Evolutionary conservation across 2,113 vertebrate genomes (phyloP), one percentile per base, ranked within the genome.

Genomic region (Lota lota): DNA sequence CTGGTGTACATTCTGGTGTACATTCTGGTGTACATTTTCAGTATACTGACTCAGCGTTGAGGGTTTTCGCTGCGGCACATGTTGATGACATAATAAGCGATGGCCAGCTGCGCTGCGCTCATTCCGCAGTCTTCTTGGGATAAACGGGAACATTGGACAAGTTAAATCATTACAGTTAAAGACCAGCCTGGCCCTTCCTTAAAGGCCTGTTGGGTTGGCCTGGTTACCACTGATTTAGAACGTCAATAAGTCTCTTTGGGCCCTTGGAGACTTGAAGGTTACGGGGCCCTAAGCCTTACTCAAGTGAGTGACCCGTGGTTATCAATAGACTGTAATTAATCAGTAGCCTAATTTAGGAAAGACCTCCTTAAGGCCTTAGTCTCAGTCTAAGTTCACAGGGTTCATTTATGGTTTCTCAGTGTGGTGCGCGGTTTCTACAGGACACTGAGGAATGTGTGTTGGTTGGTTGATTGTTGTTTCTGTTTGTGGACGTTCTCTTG

Each of bases 401-500:
- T 33, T 33, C 28, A 33, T 3, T 33, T 33, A 4, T 33, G 28
- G 28, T 33, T 33, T 33, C 28, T 33, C 3, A 33, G 28, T 33
- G 28, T 33, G 7, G 58, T 62, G 63, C 60, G 66, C 24, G 19
- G 66, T 60, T 40, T 76, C 71, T 74, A 71, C 74, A n/a, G 22
- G 64, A 73, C 66, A 22, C 51, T 3, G 21, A 66, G 80, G 80
- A 79, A 88, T 88, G 82, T 50, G 68, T 76, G 73, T 78, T 24
- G 70, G 77, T 74, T 64, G 56, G 75, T 77, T 81, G 80, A 86
- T 83, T 72, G 83, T 78, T 81, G 76, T 83, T 83, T 85, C 74
- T 63, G 57, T 66, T 69, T 66, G 69, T 82, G 79, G 81, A 79
- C 67, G n/a, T 19, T 5, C 18, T 78, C 74, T 64, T 72, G 58